These are phyloP conservation scores for Bubalus kerabau DNA, from an alignment of 2,113 vertebrate genomes.

Conservation along the genomic window DNA sequence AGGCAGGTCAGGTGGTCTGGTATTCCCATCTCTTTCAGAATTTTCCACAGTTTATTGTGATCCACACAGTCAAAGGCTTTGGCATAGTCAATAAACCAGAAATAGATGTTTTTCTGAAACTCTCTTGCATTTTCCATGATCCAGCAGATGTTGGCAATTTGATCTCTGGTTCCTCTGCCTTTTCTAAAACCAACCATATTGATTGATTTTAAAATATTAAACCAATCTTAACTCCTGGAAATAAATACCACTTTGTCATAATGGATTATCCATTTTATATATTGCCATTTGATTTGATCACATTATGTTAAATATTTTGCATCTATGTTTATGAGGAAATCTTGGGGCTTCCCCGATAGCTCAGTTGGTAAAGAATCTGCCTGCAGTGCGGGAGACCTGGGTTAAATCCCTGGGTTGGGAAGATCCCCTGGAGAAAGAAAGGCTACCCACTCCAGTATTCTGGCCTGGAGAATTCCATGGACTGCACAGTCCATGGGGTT, in stretches of 20 bases:
- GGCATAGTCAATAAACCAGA: too few relatives aligned
- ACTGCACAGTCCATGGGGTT: neutral
- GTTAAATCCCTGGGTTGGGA: neutral
- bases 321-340: neutral
- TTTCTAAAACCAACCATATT: neutral
- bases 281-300: neutral
- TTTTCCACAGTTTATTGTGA: too few relatives aligned
- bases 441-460: neutral
- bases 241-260: neutral
- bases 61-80: too few relatives aligned
- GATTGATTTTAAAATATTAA: neutral
- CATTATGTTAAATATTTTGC: neutral
- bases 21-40: too few relatives aligned
- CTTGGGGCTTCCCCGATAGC: neutral
- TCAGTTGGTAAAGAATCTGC: neutral
- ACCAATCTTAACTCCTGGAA: neutral
- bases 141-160: too few relatives aligned
- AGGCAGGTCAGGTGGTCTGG: too few relatives aligned
- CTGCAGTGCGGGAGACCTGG: neutral
- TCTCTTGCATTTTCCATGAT: too few relatives aligned
- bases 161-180: too few relatives aligned
- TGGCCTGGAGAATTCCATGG: neutral
- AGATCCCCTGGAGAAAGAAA: neutral
- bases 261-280: neutral
- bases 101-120: too few relatives aligned